phyloP scores from a whole-genome alignment of 1,140 invertebrate genomes.

The Bombus haemorrhoidalis region DNA sequence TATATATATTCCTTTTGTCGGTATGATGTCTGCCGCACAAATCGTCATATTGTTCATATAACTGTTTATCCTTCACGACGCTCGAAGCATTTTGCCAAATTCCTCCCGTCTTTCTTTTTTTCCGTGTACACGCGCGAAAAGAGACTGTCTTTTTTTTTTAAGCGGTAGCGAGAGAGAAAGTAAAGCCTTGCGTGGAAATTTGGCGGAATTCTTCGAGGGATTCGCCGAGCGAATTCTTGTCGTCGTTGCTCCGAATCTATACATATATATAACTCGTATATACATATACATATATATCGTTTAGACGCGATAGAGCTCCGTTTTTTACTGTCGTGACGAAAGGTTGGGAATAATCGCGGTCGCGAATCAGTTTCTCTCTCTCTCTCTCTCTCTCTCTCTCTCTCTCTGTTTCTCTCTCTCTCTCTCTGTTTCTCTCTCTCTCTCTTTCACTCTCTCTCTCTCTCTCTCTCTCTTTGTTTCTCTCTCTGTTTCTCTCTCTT shows the following conservation, averaged over 20 bases:
- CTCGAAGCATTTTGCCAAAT: conserved; percentile 62
- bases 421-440: no score
- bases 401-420: no score
- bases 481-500: no score
- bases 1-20: conserved; percentile 50
- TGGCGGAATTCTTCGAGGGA: conserved; percentile 7
- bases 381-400: background rate
- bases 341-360: background rate
- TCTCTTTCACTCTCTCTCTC: no score
- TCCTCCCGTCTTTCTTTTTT: background rate
- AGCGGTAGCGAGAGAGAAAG: background rate
- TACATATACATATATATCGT: background rate
- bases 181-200: background rate
- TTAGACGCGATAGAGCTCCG: background rate
- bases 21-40: conserved; percentile 64
- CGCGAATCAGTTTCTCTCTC: background rate
- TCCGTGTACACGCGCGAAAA: background rate
- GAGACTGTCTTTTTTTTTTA: background rate
- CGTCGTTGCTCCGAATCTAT: background rate
- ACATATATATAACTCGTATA: background rate
- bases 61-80: conserved; percentile 47
- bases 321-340: background rate
- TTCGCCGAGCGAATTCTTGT: background rate
- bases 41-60: conserved; percentile 47
- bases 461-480: no score